Evolutionary conservation across 2,113 vertebrate species (phyloP).

Genomic region (Toxotes jaculatrix): DNA sequence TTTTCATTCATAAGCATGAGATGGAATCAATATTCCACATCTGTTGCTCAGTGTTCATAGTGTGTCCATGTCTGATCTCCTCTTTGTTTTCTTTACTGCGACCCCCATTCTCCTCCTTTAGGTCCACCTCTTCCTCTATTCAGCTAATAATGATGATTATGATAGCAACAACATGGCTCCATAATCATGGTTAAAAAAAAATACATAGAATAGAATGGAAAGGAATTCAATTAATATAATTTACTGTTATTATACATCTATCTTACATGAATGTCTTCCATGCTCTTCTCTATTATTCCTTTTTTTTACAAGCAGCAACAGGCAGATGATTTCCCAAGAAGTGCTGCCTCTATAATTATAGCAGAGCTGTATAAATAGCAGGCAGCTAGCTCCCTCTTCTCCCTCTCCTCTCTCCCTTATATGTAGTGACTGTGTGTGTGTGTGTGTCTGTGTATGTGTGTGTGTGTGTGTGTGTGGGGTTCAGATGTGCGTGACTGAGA

Average conservation of each 20-base stretch:
- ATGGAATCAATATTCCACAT: constrained; percentile 65
- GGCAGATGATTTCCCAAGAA: constrained; percentile 30
- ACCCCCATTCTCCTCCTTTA: background rate
- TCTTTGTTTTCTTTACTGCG: constrained; percentile 15
- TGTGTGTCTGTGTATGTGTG: background rate
- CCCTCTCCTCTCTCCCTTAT: background rate
- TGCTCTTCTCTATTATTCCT: constrained; percentile 1
- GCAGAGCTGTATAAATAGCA: constrained; percentile 23
- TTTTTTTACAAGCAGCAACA: constrained; percentile 32
- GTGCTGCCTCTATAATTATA: constrained; percentile 38
- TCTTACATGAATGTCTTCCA: constrained; percentile 8
- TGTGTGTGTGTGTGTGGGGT: constrained; percentile 4
- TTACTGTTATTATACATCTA: background rate
- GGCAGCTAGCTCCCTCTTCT: background rate
- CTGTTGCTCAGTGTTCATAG: constrained; percentile 39
- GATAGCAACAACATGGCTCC: background rate
- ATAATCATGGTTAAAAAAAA: background rate
- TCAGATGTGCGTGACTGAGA: constrained; percentile 33
- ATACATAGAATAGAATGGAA: background rate
- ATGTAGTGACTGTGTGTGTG: background rate
- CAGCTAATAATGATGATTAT: background rate
- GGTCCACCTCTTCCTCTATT: background rate
- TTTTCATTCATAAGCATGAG: constrained; percentile 62
- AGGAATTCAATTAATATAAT: background rate
- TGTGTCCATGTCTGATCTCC: constrained; percentile 24